Percentiles rank a stretch among this genome's conserved stretches.
Conservation (phyloP, 2,113 vertebrate species). For the Xenus cinereus region DNA sequence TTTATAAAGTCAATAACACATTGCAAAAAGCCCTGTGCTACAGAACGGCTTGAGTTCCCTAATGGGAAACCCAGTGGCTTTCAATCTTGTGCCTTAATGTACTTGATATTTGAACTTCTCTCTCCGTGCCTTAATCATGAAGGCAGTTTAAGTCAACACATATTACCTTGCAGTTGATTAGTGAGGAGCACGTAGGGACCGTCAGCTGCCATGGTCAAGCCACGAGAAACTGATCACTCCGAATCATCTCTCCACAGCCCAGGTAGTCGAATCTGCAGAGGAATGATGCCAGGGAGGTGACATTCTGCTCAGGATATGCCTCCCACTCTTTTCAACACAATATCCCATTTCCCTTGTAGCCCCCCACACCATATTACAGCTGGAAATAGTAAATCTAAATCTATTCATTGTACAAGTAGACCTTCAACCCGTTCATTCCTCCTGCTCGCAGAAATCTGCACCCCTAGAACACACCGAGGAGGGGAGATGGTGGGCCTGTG, state of each 20-base stretch:
- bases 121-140: neutral
- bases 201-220: fast-evolving
- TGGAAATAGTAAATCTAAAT: neutral
- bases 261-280: fast-evolving
- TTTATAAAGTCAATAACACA: neutral
- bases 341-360: neutral
- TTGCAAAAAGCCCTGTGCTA: neutral
- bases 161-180: neutral
- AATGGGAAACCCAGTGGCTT: neutral
- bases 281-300: neutral
- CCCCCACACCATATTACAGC: neutral
- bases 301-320: neutral
- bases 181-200: fast-evolving
- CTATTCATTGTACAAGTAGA: neutral
- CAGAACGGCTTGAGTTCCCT: neutral
- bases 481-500: neutral
- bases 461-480: neutral
- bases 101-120: neutral
- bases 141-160: neutral
- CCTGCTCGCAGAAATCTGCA: neutral
- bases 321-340: neutral
- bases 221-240: fast-evolving
- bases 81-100: neutral
- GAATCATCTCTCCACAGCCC: neutral
- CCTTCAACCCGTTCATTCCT: neutral